A percentile compares a stretch with the other conserved stretches of the same genome.
phyloP scores from a whole-genome alignment of 1,140 invertebrate species.

The Drosophila ficusphila region DNA sequence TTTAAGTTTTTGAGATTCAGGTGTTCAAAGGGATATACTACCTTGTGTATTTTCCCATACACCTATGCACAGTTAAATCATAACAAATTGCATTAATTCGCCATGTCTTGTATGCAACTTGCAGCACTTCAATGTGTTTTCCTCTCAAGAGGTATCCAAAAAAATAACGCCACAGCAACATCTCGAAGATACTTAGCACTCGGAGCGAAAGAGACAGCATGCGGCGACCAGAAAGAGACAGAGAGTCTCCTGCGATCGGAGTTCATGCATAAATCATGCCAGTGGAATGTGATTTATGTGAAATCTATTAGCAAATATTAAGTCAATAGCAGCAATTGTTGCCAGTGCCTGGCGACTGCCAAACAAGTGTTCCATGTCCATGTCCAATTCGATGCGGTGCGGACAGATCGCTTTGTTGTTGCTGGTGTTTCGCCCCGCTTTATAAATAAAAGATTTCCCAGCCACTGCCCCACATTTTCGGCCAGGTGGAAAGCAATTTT shows the following conservation, averaged over 20 bases:
- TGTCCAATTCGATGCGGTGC: constrained; percentile 46
- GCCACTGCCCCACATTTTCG: constrained; percentile 54
- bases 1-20: background rate
- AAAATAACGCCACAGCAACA: constrained; percentile 1
- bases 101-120: constrained; percentile 4
- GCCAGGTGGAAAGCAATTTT: constrained; percentile 42
- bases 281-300: constrained; percentile 70
- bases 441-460: constrained; percentile 71
- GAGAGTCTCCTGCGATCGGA: constrained; percentile 42
- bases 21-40: too few species aligned
- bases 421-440: constrained; percentile 12
- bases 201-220: background rate
- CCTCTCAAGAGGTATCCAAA: constrained; percentile 27
- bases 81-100: constrained; percentile 3
- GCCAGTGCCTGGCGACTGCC: constrained; percentile 24
- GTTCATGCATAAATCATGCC: constrained; percentile 69
- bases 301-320: constrained; percentile 79
- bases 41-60: too few species aligned
- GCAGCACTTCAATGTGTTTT: constrained; percentile 28
- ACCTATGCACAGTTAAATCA: background rate
- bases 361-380: constrained; percentile 38
- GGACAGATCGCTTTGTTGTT: background rate
- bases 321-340: constrained; percentile 69
- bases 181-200: constrained; percentile 2
- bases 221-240: constrained; percentile 28